Evolutionary conservation across 2,888 invertebrate genomes (phyloP).

Genomic region (Dolomedes plantarius): DNA sequence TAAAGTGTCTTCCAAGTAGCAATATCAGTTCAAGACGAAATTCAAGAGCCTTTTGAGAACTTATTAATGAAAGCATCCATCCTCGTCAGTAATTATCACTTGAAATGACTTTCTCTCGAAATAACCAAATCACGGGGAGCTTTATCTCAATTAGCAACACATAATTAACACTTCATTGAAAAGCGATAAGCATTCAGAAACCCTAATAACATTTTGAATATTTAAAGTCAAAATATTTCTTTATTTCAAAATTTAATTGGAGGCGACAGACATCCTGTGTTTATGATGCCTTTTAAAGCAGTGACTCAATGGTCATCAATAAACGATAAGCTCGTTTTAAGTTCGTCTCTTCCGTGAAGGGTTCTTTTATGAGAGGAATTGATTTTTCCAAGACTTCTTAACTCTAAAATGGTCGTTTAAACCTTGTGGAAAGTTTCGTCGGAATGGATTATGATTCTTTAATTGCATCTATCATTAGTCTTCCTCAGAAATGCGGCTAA

Average conservation of each 20-base stretch:
- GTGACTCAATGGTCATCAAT: background rate
- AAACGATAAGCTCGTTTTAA: background rate
- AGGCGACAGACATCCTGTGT: conserved; percentile 3
- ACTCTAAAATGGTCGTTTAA: no score
- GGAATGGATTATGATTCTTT: no score
- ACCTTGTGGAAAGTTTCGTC: no score
- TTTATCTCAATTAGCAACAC: conserved; percentile 60
- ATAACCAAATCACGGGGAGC: conserved; percentile 26
- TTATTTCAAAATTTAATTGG: conserved; percentile 2
- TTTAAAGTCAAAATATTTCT: conserved; percentile 5
- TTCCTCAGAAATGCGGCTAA: no score
- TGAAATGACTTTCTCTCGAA: conserved; percentile 34
- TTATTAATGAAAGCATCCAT: conserved; percentile 8
- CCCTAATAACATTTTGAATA: conserved; percentile 45
- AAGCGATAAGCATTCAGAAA: conserved; percentile 30
- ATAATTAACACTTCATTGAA: conserved; percentile 56
- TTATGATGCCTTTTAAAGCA: background rate
- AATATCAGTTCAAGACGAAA: no score
- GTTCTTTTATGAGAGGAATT: background rate
- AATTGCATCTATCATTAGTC: no score
- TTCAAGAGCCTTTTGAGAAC: background rate
- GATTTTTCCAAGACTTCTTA: no score
- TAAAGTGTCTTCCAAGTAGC: no score
- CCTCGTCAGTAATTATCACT: conserved; percentile 34
- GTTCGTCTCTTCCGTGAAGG: background rate